phyloP scores from a whole-genome alignment of 2,113 vertebrate genomes.

The Parus major region DNA sequence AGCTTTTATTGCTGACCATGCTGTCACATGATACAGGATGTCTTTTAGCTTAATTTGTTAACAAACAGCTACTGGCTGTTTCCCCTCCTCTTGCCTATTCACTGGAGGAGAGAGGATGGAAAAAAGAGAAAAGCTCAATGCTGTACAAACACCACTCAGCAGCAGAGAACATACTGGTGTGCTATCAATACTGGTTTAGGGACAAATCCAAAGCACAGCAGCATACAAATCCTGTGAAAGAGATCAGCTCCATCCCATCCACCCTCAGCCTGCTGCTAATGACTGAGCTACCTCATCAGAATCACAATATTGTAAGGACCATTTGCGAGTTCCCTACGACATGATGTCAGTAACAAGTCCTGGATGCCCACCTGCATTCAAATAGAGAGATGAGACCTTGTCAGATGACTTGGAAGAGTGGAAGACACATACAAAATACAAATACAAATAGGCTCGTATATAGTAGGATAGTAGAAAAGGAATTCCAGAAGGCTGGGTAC shows the following conservation, averaged over 20 bases:
- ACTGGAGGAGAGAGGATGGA: neutral
- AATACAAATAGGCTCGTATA: neutral
- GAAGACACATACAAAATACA: neutral
- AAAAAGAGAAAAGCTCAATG: neutral
- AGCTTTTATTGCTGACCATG: neutral
- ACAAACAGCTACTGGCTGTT: neutral
- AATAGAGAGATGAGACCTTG: neutral
- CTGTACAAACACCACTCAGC: neutral
- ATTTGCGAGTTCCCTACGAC: neutral
- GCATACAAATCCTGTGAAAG: neutral
- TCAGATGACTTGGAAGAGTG: neutral
- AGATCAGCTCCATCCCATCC: neutral
- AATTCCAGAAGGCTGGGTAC: neutral
- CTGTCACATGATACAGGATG: accelerated
- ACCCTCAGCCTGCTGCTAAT: neutral
- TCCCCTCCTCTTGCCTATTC: neutral
- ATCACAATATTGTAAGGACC: neutral
- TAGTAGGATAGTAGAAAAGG: neutral
- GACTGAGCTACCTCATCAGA: neutral
- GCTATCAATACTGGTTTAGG: neutral
- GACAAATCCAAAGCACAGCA: neutral
- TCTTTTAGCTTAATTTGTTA: neutral
- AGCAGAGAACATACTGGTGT: neutral
- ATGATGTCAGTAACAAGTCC: neutral
- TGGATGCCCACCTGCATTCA: neutral